Evolutionary conservation across 1,140 invertebrate genomes (phyloP).

Genomic region (Lordiphosa mommai): DNA sequence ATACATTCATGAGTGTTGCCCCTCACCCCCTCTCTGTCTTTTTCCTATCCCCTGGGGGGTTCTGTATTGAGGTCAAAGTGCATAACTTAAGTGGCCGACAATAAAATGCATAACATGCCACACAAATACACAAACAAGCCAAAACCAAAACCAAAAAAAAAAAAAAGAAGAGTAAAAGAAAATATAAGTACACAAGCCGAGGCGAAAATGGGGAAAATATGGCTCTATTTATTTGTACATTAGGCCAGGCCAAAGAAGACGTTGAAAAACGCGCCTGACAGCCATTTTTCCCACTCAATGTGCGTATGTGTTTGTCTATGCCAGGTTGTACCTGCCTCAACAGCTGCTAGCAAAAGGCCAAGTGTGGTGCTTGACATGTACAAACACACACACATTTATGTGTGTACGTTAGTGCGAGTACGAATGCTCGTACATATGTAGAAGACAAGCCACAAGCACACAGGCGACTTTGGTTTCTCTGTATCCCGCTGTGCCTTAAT

Average conservation of each 20-base stretch:
- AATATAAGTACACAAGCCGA: slow-evolving; percentile 42
- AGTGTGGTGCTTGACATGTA: slow-evolving; percentile 72
- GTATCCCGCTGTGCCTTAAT: slow-evolving; percentile 47
- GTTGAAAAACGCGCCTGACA: slow-evolving; percentile 35
- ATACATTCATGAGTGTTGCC: slow-evolving; percentile 30
- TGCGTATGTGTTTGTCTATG: slow-evolving; percentile 21
- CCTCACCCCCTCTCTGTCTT: not conserved
- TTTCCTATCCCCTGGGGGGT: slow-evolving; percentile 20
- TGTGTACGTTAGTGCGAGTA: no score
- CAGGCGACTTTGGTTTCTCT: not conserved
- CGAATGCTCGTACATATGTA: no score
- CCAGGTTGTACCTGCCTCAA: slow-evolving; percentile 46
- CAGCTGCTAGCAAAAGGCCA: slow-evolving; percentile 69
- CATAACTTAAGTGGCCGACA: slow-evolving; percentile 77
- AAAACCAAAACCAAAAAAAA: slow-evolving; percentile 15
- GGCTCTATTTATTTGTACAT: slow-evolving; percentile 73
- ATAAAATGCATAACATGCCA: slow-evolving; percentile 73
- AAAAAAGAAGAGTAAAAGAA: slow-evolving; percentile 17
- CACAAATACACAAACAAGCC: not conserved
- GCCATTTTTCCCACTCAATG: slow-evolving; percentile 4
- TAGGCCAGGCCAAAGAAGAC: slow-evolving; percentile 46
- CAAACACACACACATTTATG: slow-evolving; percentile 29
- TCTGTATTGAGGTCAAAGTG: slow-evolving; percentile 73
- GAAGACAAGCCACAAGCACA: slow-evolving; percentile 12
- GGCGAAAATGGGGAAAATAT: slow-evolving; percentile 66